Evolutionary conservation across 2,113 vertebrate species (phyloP), one percentile per base, ranked within the genome.

Genomic region (Chloroceryle aenea): DNA sequence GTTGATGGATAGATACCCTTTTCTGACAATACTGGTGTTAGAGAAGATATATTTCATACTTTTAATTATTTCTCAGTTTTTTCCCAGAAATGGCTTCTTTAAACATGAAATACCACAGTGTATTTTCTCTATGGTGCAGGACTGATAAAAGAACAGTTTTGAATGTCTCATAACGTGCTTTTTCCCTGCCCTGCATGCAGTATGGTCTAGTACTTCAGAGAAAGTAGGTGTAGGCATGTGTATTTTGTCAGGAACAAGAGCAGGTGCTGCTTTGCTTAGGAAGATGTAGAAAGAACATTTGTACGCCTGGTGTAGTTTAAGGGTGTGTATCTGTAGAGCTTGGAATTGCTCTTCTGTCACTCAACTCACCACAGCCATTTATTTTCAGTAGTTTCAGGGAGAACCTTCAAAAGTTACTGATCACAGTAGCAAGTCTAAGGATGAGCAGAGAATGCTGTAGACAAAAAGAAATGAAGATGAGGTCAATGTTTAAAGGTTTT

Each of bases 141-240:
- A 36, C 43, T n/a, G 45, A 75, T 38, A 29, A 32, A 40, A 85
- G 19, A 61, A 8, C 22, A 10, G 38, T 4, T 40, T 13, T 15
- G 21, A 66, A n/a, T 55, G 56, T 71, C 61, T 74, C 0, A 0
- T 61, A 61, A 25, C 22, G 29, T 1, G 8, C 16, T 25, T 30
- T 36, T 68, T 22, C 16, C 29, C 16, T 42, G 12, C 29, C 25
- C 19, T 8, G 4, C 0, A 0, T 48, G 45, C 0, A 0, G 6
- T 92, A 12, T 30, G 42, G 17, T 69, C 8, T 48, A 43, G 21
- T 74, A 21, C n/a, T 73, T 53, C 64, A 87, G 45, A 62, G n/a
- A n/a, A n/a, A 71, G 50, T 15, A 81, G 16, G 26, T 3, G 8
- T 43, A 48, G 42, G 42, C 4, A 2, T 73, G 17, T 47, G 5